Evolutionary conservation across 92 coral and sea anemone genomes (phyloP).

Genomic region (Siderastrea radians): DNA sequence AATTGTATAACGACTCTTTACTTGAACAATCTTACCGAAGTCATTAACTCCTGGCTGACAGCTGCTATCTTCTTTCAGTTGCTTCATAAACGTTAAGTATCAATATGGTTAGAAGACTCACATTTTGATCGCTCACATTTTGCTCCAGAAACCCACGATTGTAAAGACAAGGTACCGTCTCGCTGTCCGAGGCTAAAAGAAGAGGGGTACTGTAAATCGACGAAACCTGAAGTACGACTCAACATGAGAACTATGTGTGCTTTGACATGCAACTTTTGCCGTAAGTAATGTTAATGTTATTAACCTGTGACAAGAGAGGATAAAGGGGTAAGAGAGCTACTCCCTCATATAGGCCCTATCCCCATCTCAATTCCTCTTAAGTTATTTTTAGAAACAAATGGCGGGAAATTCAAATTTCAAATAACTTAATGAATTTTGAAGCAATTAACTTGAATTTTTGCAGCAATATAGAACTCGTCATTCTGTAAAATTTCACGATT

Average conservation of each 20-base stretch:
- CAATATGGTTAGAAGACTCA: too few relatives aligned
- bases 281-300: constrained; percentile 48
- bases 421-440: too few relatives aligned
- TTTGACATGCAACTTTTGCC: constrained; percentile 77
- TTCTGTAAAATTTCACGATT: too few relatives aligned
- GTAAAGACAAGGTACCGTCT: constrained; percentile 66
- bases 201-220: constrained; percentile 74
- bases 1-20: too few relatives aligned
- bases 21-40: too few relatives aligned
- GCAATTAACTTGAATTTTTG: too few relatives aligned
- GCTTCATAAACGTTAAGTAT: background rate
- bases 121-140: background rate
- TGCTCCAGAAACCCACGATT: constrained; percentile 41
- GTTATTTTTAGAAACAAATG: too few relatives aligned
- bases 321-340: background rate
- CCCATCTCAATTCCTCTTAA: too few relatives aligned
- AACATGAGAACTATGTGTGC: constrained; percentile 82
- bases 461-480: too few relatives aligned
- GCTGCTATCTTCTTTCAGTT: background rate
- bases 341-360: background rate
- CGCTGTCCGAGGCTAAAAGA: constrained; percentile 67
- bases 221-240: constrained; percentile 45
- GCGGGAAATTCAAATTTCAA: too few relatives aligned
- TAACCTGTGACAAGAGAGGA: too few relatives aligned
- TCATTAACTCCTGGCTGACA: background rate